Evolutionary conservation across 2,113 vertebrate species (phyloP).

Genomic region (Zootoca vivipara): DNA sequence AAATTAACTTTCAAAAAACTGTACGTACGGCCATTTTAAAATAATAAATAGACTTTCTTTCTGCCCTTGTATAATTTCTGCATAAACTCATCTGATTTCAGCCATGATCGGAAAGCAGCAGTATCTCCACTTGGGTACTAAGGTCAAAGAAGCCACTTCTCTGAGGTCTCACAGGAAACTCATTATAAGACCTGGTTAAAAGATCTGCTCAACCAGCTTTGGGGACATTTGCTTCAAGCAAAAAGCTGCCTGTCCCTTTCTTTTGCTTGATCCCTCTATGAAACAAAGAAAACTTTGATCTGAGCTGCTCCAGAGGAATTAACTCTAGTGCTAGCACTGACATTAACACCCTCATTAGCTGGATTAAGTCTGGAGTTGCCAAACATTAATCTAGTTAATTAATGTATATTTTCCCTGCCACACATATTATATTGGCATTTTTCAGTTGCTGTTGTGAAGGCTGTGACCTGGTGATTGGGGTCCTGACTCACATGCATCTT

Average conservation of each 20-base stretch:
- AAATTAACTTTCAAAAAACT: background rate
- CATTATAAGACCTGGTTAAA: background rate
- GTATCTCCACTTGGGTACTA: background rate
- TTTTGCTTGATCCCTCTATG: conserved; percentile 1
- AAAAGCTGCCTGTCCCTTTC: background rate
- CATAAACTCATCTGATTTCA: background rate
- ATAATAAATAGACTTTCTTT: background rate
- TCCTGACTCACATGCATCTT: background rate
- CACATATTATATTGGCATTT: conserved; percentile 11
- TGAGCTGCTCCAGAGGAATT: conserved; percentile 19
- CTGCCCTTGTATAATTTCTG: background rate
- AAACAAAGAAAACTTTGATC: conserved; percentile 36
- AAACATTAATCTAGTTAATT: conserved; percentile 31
- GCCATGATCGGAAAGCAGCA: background rate
- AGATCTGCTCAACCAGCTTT: background rate
- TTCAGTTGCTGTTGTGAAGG: background rate
- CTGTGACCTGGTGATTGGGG: background rate
- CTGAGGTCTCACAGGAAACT: background rate
- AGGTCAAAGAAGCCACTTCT: background rate
- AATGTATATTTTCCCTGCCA: conserved; percentile 16
- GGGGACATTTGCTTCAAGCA: conserved; percentile 1
- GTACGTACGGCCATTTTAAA: background rate
- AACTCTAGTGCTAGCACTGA: conserved; percentile 22
- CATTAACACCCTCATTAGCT: conserved; percentile 37
- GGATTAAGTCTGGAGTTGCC: conserved; percentile 38